Conservation (phyloP, 2,888 invertebrate genomes). For the Chrysolina haemoptera region DNA sequence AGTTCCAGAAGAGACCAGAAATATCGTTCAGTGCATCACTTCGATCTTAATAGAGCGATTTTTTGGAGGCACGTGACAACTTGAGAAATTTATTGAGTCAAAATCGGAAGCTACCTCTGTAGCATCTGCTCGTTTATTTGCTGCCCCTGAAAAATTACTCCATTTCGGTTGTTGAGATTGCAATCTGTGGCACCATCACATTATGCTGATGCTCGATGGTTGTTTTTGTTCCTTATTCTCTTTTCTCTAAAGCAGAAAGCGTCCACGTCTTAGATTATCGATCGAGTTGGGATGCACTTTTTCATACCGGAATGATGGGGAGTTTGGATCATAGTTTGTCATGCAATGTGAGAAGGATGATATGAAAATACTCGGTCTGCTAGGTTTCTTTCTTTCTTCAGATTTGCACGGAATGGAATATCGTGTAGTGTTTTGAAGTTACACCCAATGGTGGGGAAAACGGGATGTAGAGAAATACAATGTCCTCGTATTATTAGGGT, state of each 20-base stretch:
- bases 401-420: too few species aligned
- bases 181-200: slow-evolving; percentile 53
- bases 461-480: too few species aligned
- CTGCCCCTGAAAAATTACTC: slow-evolving; percentile 52
- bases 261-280: not conserved
- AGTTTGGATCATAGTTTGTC: not conserved
- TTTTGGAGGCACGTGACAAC: not conserved
- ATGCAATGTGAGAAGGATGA: not conserved
- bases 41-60: too few species aligned
- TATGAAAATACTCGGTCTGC: not conserved
- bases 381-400: too few species aligned
- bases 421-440: too few species aligned
- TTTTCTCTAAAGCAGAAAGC: not conserved
- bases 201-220: slow-evolving; percentile 41
- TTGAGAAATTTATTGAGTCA: slow-evolving; percentile 16
- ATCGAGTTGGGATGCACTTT: not conserved
- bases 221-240: not conserved
- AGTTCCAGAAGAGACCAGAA: too few species aligned
- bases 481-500: too few species aligned
- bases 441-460: too few species aligned
- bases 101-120: slow-evolving; percentile 33
- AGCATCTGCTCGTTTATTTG: slow-evolving; percentile 51
- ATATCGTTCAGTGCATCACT: too few species aligned
- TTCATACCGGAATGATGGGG: not conserved
- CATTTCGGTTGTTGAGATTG: slow-evolving; percentile 50